Percentiles rank a stretch among this genome's conserved stretches.
phyloP scores from a whole-genome alignment of 1,140 invertebrate species.

The fruit fly (Drosophila melanogaster) region Release_6_plus_ISO1_MT NT_037436.4:15790001-15790500 shows the following conservation, averaged over 20 bases:
- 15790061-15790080: too few relatives aligned
- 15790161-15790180: constrained; percentile 82
- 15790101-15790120: constrained; percentile 10
- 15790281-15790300: constrained; percentile 34
- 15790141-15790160: constrained; percentile 83
- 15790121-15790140: constrained; percentile 76
- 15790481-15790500: constrained; percentile 12
- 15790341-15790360: constrained; percentile 38
- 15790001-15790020: too few relatives aligned
- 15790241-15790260: constrained; percentile 66
- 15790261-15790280: constrained; percentile 29
- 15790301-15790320: constrained; percentile 61
- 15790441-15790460: constrained; percentile 16
- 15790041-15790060: too few relatives aligned
- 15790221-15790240: constrained; percentile 53
- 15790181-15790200: constrained; percentile 36
- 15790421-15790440: constrained; percentile 20
- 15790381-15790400: constrained; percentile 79
- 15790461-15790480: background rate
- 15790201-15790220: constrained; percentile 81
- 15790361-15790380: constrained; percentile 45
- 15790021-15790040: too few relatives aligned
- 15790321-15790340: constrained; percentile 76
- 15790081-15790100: constrained; percentile 29
- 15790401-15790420: constrained; percentile 61